Evolutionary conservation across 2,888 invertebrate species (phyloP).

Genomic region (Ferdinandea cuprea): DNA sequence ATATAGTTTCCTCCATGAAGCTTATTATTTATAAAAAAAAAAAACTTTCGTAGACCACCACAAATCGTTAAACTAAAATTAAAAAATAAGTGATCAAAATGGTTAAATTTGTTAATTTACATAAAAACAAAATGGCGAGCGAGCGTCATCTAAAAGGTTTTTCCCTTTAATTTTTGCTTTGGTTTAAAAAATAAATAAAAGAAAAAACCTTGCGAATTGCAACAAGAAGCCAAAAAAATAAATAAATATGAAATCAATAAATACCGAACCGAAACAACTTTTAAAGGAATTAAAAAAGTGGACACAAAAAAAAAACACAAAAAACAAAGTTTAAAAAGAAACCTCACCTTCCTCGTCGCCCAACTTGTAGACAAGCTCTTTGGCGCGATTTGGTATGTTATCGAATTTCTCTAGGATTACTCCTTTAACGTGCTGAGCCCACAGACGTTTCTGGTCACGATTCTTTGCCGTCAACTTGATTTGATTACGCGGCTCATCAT

Average conservation of each 20-base stretch:
- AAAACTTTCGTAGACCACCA: conserved; percentile 57
- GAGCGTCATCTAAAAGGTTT: conserved; percentile 15
- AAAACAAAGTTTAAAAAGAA: background rate
- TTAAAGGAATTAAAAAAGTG: background rate
- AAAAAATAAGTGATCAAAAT: conserved; percentile 23
- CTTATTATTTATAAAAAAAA: background rate
- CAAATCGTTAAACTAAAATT: conserved; percentile 54
- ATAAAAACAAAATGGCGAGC: background rate
- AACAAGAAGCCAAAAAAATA: conserved; percentile 16
- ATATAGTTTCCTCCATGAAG: background rate
- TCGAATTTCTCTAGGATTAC: conserved; percentile 97
- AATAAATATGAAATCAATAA: conserved; percentile 19
- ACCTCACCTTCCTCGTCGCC: conserved; percentile 85
- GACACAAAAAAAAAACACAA: background rate
- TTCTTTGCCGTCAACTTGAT: conserved; percentile 87
- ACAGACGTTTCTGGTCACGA: conserved; percentile 83
- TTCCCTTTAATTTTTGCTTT: conserved; percentile 13
- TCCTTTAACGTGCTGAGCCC: conserved; percentile 84
- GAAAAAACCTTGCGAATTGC: conserved; percentile 29
- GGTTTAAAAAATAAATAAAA: background rate
- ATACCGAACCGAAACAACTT: conserved; percentile 9
- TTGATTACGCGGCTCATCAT: conserved; percentile 96
- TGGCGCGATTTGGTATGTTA: conserved; percentile 96
- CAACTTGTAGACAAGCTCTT: conserved; percentile 91
- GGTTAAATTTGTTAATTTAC: conserved; percentile 52